Evolutionary conservation across 2,113 vertebrate species (phyloP).

Genomic region (Trinectes maculatus): DNA sequence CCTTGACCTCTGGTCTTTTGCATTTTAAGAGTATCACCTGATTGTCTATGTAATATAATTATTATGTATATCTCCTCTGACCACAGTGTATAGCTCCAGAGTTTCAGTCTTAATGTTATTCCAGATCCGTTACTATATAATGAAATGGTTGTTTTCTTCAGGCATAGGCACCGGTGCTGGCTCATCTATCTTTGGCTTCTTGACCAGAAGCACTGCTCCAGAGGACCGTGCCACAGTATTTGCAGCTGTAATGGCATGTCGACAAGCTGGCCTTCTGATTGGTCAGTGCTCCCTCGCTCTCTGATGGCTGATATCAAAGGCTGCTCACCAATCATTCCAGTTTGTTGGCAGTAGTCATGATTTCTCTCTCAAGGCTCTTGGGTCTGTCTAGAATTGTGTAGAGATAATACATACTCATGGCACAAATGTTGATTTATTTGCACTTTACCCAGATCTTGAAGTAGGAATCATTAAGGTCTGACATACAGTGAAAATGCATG

Average conservation of each 20-base stretch:
- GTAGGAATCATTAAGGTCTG: too few relatives aligned
- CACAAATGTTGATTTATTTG: neutral
- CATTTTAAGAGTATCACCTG: too few relatives aligned
- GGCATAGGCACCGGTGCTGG: conserved; percentile 85
- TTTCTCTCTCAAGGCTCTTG: too few relatives aligned
- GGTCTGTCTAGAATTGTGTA: neutral
- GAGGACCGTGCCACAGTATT: conserved; percentile 84
- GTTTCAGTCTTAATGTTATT: neutral
- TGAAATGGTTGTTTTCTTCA: conserved; percentile 43
- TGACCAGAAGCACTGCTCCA: conserved; percentile 79
- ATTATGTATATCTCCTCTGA: neutral
- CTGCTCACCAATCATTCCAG: neutral
- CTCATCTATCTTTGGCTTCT: conserved; percentile 85
- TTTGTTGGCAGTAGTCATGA: neutral
- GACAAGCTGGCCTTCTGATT: conserved; percentile 86
- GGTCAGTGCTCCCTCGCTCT: conserved; percentile 69
- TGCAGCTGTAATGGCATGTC: conserved; percentile 85
- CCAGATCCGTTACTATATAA: neutral
- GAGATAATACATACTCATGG: neutral
- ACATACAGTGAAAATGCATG: too few relatives aligned
- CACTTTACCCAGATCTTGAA: too few relatives aligned
- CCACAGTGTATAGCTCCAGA: neutral
- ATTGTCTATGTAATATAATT: too few relatives aligned
- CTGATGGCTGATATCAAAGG: neutral
- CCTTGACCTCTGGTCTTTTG: too few relatives aligned